Base-by-base conservation (phyloP, 2,888 invertebrate genomes). In the Andrena minutula region DNA sequence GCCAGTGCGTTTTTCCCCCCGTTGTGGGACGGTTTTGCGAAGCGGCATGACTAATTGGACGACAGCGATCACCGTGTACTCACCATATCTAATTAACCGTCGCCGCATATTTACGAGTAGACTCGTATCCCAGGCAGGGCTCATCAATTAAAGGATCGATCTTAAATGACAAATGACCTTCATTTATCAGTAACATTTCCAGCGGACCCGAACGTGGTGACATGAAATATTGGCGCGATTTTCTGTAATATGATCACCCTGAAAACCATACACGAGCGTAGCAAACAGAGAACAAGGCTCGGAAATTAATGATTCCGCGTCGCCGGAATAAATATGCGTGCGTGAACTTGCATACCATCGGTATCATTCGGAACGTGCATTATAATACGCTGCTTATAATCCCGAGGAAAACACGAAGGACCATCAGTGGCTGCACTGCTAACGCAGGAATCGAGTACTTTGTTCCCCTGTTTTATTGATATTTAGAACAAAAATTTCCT, bases 61-160 rank as follows among this genome's bases (percentile, higher is more conserved):
- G 60, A 60, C 51, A 12, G 64, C 16, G 63, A 64, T 73, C 79
- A 66, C 30, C 58, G 60, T 61, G 73, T 72, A 74, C 71, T 84
- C 83, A 63, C 10, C 28, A 72, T 71, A 73, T 32, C 76, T 76
- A 84, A 79, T 79, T 79, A 83, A 84, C 61, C 61, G 63, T 76
- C 35, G 12, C 7, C 51, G 70, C 41, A 58, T 60, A 77, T 76
- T 79, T 49, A 69, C 69, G 78, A 41, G 68, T 56, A 28, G 69
- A 64, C 51, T 12, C 49, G 80, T 51, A 35, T 30, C 26, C 68
- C n/a, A 23, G 26, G 82, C 53, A 64, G 30, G 30, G 66, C 51
- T 79, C 79, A 84, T 82, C 76, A 83, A 79, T 84, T 84, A 83
- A 83, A 30, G 76, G 82, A 72, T 75, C 83, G 83, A 84, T 83